Evolutionary conservation across 2,797 vertebrate genomes (phyloP).

Genomic region (Thalassophryne amazonica): DNA sequence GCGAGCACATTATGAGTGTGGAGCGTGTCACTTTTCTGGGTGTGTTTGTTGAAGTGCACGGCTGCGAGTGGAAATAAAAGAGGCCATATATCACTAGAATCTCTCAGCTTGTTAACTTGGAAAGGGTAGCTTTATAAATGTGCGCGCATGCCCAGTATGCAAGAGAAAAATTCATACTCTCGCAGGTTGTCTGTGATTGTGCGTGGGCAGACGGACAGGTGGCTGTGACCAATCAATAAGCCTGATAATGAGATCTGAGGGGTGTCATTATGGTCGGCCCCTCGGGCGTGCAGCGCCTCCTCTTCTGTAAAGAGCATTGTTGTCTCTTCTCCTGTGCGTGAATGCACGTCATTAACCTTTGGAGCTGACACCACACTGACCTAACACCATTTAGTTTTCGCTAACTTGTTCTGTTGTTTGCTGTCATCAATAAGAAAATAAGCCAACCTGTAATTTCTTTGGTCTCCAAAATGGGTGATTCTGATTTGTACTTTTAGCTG

Average conservation of each 20-base stretch:
- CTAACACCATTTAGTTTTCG: conserved; percentile 24
- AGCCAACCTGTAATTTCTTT: background rate
- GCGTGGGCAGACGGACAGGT: conserved; percentile 51
- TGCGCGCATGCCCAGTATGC: background rate
- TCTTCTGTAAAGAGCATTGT: conserved; percentile 68
- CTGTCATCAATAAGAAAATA: conserved; percentile 12
- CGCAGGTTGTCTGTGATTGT: background rate
- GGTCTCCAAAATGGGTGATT: background rate
- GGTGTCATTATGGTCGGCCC: conserved; percentile 63
- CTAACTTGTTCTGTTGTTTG: conserved; percentile 13
- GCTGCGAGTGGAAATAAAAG: conserved; percentile 15
- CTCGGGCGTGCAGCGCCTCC: conserved; percentile 40
- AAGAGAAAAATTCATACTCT: background rate
- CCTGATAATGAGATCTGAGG: conserved; percentile 80
- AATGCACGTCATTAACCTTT: conserved; percentile 75
- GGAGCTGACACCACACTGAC: conserved; percentile 43
- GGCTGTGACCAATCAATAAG: conserved; percentile 78
- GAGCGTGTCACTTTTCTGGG: conserved; percentile 30
- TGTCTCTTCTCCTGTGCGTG: conserved; percentile 47
- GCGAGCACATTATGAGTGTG: conserved; percentile 19
- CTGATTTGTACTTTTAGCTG: background rate
- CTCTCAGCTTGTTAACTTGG: conserved; percentile 6
- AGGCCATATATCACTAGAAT: conserved; percentile 17
- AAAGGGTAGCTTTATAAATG: background rate
- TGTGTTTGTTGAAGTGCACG: conserved; percentile 22